Evolutionary conservation across 1,140 invertebrate species (phyloP).

Genomic region (Scaptomyza hsui): DNA sequence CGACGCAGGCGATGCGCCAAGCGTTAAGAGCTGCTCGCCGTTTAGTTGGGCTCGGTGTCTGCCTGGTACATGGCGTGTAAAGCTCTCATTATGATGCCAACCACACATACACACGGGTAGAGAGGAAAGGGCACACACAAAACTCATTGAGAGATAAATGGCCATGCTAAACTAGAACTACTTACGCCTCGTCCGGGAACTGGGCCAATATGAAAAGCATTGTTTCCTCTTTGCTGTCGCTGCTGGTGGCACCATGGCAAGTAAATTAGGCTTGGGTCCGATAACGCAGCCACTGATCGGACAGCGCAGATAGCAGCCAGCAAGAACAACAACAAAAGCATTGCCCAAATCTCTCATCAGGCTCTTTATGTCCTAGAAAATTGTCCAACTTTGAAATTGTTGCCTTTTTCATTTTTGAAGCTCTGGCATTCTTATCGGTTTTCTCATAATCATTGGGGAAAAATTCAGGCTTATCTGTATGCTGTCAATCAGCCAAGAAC

Average conservation of each 20-base stretch:
- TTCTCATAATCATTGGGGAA: slow-evolving; percentile 49
- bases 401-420: not conserved
- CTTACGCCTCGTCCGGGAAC: slow-evolving; percentile 58
- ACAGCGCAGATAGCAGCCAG: slow-evolving; percentile 31
- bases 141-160: slow-evolving; percentile 52
- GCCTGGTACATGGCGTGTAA: slow-evolving; percentile 73
- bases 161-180: slow-evolving; percentile 57
- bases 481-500: slow-evolving; percentile 40
- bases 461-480: slow-evolving; percentile 37
- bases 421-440: slow-evolving; percentile 39
- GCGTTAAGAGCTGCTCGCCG: slow-evolving; percentile 41
- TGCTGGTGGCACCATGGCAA: slow-evolving; percentile 27
- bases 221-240: slow-evolving; percentile 52
- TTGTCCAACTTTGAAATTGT: slow-evolving; percentile 21
- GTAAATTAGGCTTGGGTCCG: slow-evolving; percentile 64
- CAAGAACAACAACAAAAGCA: slow-evolving; percentile 9
- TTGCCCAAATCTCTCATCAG: slow-evolving; percentile 28
- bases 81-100: slow-evolving; percentile 72
- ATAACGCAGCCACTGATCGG: slow-evolving; percentile 69
- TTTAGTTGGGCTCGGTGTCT: slow-evolving; percentile 21
- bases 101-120: slow-evolving; percentile 26
- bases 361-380: slow-evolving; percentile 11
- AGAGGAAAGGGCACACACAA: slow-evolving; percentile 12
- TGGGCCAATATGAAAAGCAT: slow-evolving; percentile 71
- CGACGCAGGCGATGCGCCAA: slow-evolving; percentile 66